Conservation (phyloP, 2,113 vertebrate species). For the Drymodes brunneopygia region DNA sequence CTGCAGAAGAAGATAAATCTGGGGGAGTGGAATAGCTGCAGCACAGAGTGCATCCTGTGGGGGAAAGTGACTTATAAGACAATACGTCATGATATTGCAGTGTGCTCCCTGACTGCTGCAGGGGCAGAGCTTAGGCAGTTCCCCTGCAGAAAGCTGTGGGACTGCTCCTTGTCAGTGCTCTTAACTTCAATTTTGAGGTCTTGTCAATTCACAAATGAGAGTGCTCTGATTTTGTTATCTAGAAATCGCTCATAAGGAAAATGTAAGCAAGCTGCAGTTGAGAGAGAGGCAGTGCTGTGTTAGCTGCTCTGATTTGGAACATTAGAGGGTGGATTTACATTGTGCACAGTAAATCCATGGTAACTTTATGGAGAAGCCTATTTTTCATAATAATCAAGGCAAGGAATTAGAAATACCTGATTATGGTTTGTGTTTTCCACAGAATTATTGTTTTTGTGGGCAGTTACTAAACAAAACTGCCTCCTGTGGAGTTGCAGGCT, state of each 20-base stretch:
- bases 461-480: neutral
- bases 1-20: neutral
- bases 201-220: neutral
- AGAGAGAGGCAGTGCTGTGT: neutral
- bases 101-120: neutral
- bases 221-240: neutral
- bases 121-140: neutral
- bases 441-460: neutral
- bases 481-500: neutral
- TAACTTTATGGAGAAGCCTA: neutral
- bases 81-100: neutral
- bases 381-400: neutral
- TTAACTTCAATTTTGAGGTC: neutral
- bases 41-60: neutral
- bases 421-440: neutral
- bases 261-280: neutral
- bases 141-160: neutral
- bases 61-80: neutral
- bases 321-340: neutral
- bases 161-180: neutral
- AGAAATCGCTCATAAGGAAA: neutral
- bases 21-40: neutral
- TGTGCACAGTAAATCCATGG: neutral
- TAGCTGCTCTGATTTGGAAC: neutral
- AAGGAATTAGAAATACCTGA: neutral